Evolutionary conservation across 2,113 vertebrate genomes (phyloP), one percentile per base, ranked within the genome.

Genomic region (Danio rerio): DNA sequence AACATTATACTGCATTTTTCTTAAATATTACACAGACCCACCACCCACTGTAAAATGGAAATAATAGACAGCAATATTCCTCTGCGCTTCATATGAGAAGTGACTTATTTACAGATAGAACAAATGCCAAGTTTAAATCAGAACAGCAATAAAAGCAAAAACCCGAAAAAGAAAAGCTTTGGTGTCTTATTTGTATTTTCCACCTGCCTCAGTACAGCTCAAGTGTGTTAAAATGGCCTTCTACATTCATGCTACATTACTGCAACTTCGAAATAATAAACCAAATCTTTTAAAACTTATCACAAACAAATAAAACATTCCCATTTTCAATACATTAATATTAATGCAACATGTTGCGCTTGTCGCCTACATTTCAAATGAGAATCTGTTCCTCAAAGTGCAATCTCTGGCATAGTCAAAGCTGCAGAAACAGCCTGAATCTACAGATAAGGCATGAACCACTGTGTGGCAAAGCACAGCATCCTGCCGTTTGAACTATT

Each of bases 401-500:
- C n/a, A 21, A 61, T 21, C 11, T 42, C 11, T 61, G 55, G 59
- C 40, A 15, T 15, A 18, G 45, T 9, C 47, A 71, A 31, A 71
- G 47, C 69, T 71, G n/a, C 69, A 42, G 49, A 71, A 49, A 55
- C 70, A 61, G 42, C 12, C 43, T 49, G 18, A 77, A 62, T 77
- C 42, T 31, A 61, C 10, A 47, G 43, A 61, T 47, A 76, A 77
- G 13, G 6, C 45, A 77, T 76, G 13, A 58, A 56, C 52, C 21
- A n/a, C 52, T 20, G 16, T 9, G n/a, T 59, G 18, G 21, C 11
- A 71, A 71, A 71, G 6, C 9, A 49, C 45, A 49, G 18, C 16
- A 13, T 20, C 47, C 12, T 50, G 47, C 18, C 45, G 9, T 74
- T 58, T 58, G 16, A 74, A 43, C 53, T 58, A 72, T 2, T 58